Percentiles rank a stretch among this genome's conserved stretches.
phyloP scores from a whole-genome alignment of 2,113 vertebrate species.

The Herpailurus yagouaroundi region DNA sequence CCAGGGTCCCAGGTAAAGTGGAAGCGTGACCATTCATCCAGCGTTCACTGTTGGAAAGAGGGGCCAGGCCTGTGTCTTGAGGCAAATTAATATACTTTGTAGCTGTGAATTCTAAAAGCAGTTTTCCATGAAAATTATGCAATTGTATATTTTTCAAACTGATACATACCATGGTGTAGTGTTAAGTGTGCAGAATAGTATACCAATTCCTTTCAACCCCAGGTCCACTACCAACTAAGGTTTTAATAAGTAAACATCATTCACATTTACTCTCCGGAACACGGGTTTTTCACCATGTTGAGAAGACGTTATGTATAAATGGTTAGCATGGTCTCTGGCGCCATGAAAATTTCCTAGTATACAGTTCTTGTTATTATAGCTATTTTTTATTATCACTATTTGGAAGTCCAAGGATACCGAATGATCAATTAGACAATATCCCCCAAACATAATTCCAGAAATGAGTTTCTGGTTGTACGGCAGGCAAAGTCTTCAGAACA shows the following conservation, averaged over 20 bases:
- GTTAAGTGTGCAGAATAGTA: neutral
- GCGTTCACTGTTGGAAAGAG: neutral
- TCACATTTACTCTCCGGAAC: neutral
- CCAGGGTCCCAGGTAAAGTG: neutral
- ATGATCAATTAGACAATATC: neutral
- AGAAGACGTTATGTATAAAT: too few species aligned
- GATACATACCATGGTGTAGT: neutral
- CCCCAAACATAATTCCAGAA: neutral
- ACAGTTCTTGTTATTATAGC: neutral
- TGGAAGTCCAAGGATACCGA: neutral
- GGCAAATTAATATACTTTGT: neutral
- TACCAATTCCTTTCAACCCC: neutral
- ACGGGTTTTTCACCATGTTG: neutral
- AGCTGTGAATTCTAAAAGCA: neutral
- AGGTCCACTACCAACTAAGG: neutral
- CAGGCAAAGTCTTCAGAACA: neutral
- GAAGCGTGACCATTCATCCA: accelerated
- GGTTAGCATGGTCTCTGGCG: neutral
- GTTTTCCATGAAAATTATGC: neutral
- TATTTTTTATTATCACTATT: neutral
- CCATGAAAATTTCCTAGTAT: neutral
- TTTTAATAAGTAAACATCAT: neutral
- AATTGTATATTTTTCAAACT: neutral
- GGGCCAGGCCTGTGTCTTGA: neutral
- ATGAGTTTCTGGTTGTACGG: neutral